Conservation (phyloP, 2,113 vertebrate genomes). For the Odocoileus virginianus region DNA sequence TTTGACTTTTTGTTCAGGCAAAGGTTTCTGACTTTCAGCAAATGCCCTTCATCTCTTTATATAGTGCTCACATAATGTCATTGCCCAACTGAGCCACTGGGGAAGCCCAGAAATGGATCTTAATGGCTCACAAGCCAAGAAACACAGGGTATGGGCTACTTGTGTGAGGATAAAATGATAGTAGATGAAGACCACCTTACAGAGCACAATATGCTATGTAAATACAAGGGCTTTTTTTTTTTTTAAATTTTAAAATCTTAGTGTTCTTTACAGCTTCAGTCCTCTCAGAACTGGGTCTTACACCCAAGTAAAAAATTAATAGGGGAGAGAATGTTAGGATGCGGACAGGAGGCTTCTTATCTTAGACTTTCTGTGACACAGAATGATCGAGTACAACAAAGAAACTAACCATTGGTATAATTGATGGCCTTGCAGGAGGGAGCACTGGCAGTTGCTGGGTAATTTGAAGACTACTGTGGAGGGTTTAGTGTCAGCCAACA, state of each 20-base stretch:
- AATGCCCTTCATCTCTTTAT: not conserved
- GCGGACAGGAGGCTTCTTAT: not conserved
- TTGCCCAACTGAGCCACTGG: not conserved
- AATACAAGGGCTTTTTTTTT: not conserved
- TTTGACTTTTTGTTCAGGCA: not conserved
- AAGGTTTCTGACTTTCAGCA: conserved; percentile 24
- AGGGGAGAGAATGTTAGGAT: not conserved
- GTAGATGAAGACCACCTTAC: not conserved
- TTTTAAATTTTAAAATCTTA: not conserved
- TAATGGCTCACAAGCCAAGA: not conserved
- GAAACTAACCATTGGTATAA: not conserved
- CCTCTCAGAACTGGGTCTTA: not conserved
- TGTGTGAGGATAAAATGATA: not conserved
- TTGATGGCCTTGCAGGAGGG: conserved; percentile 83
- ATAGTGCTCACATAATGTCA: not conserved
- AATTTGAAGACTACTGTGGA: conserved; percentile 97
- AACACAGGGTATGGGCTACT: not conserved
- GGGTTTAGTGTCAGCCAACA: conserved; percentile 94
- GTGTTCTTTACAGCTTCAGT: not conserved
- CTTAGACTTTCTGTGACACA: not conserved
- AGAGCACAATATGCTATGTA: not conserved
- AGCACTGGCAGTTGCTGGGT: conserved; percentile 95
- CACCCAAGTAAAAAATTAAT: not conserved
- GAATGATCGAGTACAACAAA: not conserved
- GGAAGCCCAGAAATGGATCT: not conserved